Conservation (phyloP, 2,888 invertebrate species). For the Anarsia innoxiella region DNA sequence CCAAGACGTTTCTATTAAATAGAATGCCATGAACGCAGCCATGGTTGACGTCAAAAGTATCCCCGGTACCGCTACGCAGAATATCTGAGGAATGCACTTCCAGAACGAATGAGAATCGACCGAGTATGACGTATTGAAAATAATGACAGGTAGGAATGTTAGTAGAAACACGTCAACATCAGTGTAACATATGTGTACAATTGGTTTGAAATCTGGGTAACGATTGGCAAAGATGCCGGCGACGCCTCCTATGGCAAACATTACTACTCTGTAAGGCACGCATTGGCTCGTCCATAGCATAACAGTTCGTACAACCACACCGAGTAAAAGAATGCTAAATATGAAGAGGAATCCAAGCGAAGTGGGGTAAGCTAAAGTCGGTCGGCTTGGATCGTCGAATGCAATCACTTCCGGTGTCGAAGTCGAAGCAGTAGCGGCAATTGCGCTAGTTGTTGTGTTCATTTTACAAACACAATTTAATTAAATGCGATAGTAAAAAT, state of each 20-base stretch:
- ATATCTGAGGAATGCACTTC: conserved; percentile 53
- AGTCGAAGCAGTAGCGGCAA: too few species aligned
- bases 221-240: conserved; percentile 48
- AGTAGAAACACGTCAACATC: conserved; percentile 48
- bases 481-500: background rate
- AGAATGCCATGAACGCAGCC: conserved; percentile 51
- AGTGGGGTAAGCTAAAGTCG: conserved; percentile 41
- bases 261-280: conserved; percentile 53
- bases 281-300: conserved; percentile 49
- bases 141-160: conserved; percentile 46
- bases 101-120: conserved; percentile 60
- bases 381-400: conserved; percentile 32
- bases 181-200: conserved; percentile 47
- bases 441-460: too few species aligned
- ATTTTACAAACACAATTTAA: too few species aligned
- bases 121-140: conserved; percentile 56
- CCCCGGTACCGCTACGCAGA: conserved; percentile 52
- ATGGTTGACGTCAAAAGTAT: conserved; percentile 47
- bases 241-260: conserved; percentile 54
- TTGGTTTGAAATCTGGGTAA: conserved; percentile 44
- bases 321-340: conserved; percentile 43
- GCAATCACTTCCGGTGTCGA: too few species aligned
- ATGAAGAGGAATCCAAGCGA: conserved; percentile 47
- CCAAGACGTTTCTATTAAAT: conserved; percentile 54
- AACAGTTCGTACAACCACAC: conserved; percentile 45